Percentiles rank a stretch among this genome's conserved stretches.
phyloP scores from a whole-genome alignment of 2,113 vertebrate genomes.

The Anas platyrhynchos region DNA sequence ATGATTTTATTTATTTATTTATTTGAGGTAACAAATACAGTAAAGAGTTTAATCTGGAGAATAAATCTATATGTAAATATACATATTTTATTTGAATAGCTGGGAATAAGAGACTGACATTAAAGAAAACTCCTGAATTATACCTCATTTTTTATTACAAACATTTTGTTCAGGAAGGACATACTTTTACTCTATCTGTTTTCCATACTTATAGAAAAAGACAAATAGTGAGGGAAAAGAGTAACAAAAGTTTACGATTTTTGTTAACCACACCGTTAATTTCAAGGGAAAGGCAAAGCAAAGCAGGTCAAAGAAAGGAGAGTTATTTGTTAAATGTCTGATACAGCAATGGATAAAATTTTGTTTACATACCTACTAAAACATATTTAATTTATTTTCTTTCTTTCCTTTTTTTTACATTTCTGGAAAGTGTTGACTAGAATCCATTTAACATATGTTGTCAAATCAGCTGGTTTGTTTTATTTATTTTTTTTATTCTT shows the following conservation, averaged over 20 bases:
- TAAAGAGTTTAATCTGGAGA: background rate
- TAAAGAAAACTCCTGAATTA: background rate
- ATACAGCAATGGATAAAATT: background rate
- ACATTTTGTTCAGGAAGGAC: background rate
- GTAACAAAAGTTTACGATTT: background rate
- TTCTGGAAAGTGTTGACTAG: background rate
- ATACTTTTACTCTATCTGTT: background rate
- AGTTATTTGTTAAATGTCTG: background rate
- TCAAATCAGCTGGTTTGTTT: background rate
- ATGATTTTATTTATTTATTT: background rate
- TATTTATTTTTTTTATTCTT: background rate
- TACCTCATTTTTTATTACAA: background rate
- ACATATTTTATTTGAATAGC: background rate
- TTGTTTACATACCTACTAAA: background rate
- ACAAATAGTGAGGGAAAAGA: background rate
- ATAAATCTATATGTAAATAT: background rate
- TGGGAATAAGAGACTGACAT: background rate
- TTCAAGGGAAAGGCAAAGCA: background rate
- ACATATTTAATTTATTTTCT: background rate
- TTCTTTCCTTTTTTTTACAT: background rate
- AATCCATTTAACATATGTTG: background rate
- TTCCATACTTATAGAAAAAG: constrained; percentile 3
- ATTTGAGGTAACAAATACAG: background rate
- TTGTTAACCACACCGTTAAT: background rate
- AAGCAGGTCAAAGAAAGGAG: background rate